Evolutionary conservation across 2,888 invertebrate species (phyloP), one percentile per base, ranked within the genome.

Genomic region (Pristionchus entomophagus): DNA sequence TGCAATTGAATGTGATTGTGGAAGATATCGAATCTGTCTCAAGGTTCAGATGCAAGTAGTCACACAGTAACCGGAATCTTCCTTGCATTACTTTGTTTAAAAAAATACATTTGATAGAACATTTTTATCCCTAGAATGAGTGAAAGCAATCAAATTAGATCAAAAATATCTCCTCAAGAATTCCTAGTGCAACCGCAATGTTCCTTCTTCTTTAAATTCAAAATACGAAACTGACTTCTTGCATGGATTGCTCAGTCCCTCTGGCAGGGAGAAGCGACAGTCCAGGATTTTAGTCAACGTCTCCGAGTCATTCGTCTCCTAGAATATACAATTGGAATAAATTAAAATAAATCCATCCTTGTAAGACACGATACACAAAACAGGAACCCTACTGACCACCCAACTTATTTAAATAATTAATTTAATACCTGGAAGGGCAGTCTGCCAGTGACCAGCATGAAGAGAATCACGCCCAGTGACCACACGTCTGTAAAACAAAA

Each of bases 261-360:
- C 94, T 85, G 99, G 98, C 93, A 98, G 96, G 87, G 96, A 96
- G 94, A 98, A 99, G 95, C 97, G 97, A 95, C 99, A 99, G 94
- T 99, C 99, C 97, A 99, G 97, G 90, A 99, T 99, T 97, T 97
- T 98, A 49, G 98, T 99, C 86, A 99, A 95, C 0, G 99, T 99
- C 95, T 99, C 99, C 93, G 97, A 98, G 94, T 99, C 99, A 94
- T 99, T 99, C 49, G 98, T 98, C 95, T 99, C 99, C 95, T 98
- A 98, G n/a, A 65, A 10, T 4, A n/a, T n/a, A 41, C 19, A 32
- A 22, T 38, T 62, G n/a, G n/a, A 62, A 56, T 8, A n/a, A 56
- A 10, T 45, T 45, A 6, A 45, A 17, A 56, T 22, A 56, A 56
- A 5, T 56, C 56, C 56, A n/a, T n/a, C n/a, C n/a, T n/a, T n/a